phyloP scores from a whole-genome alignment of 2,113 vertebrate genomes.

The Elgaria multicarinata region DNA sequence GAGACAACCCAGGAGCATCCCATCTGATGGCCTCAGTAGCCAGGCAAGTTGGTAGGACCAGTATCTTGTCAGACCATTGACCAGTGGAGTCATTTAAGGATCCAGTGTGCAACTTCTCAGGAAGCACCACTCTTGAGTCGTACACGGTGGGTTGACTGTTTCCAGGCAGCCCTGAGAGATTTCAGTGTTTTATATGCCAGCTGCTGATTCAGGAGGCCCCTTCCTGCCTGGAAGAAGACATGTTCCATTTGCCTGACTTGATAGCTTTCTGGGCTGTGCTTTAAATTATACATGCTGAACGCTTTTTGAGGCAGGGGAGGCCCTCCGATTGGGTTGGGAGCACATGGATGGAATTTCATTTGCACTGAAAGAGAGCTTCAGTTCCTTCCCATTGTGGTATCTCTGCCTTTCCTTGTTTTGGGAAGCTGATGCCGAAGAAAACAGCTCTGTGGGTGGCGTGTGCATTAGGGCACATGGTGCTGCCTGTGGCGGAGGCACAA shows the following conservation, averaged over 20 bases:
- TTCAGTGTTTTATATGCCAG: not conserved
- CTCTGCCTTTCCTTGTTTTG: not conserved
- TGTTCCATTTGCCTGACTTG: not conserved
- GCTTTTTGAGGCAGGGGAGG: slow-evolving; percentile 45
- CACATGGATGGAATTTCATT: slow-evolving; percentile 47
- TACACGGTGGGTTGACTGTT: not conserved
- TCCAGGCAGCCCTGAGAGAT: not conserved
- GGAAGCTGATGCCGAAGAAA: not conserved
- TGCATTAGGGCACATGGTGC: too few species aligned
- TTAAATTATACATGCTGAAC: slow-evolving; percentile 35
- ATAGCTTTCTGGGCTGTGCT: not conserved
- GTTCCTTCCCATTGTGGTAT: too few species aligned
- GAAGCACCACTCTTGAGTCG: not conserved
- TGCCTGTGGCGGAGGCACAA: not conserved
- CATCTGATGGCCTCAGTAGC: too few species aligned
- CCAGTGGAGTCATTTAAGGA: not conserved
- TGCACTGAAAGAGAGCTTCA: slow-evolving; percentile 36
- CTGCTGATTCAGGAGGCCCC: not conserved
- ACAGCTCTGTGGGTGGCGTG: not conserved
- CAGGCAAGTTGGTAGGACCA: too few species aligned
- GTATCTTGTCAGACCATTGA: too few species aligned
- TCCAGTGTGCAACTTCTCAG: not conserved
- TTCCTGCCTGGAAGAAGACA: not conserved
- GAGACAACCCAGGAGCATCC: too few species aligned
- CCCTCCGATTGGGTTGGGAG: slow-evolving; percentile 22